Conservation (phyloP, 2,797 vertebrate species). For the Sarcoramphus papa region DNA sequence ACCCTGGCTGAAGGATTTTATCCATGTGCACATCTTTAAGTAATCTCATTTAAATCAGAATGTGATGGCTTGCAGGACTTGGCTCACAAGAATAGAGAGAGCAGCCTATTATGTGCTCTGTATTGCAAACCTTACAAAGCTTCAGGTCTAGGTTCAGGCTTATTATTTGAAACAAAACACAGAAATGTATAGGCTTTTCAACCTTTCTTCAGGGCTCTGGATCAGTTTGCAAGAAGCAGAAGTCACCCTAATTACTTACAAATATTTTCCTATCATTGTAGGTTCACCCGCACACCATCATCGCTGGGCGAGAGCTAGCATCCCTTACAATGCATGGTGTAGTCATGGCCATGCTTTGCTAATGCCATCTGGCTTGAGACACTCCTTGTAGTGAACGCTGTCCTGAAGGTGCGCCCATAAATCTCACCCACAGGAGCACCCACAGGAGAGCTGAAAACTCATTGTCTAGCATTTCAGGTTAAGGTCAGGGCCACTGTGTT, state of each 20-base stretch:
- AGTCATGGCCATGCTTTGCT: background rate
- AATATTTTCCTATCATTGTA: background rate
- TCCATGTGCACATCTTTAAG: background rate
- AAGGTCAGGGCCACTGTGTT: background rate
- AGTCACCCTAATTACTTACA: background rate
- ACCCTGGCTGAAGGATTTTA: background rate
- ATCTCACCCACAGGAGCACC: background rate
- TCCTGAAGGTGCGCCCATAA: background rate
- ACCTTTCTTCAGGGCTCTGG: background rate
- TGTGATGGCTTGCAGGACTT: background rate
- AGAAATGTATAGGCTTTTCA: background rate
- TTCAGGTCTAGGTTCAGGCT: background rate
- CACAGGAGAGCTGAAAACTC: background rate
- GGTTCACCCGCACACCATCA: background rate
- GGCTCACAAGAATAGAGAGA: background rate
- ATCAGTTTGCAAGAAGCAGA: background rate
- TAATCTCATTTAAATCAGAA: conserved; percentile 14
- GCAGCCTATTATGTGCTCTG: background rate
- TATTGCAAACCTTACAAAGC: background rate
- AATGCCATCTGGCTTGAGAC: background rate
- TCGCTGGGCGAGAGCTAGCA: accelerated
- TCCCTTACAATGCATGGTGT: background rate
- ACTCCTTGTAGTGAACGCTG: background rate
- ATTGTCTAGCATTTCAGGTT: background rate
- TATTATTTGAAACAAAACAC: background rate